Evolutionary conservation across 2,888 invertebrate genomes (phyloP), one percentile per base, ranked within the genome.

Genomic region (Busseola fusca): DNA sequence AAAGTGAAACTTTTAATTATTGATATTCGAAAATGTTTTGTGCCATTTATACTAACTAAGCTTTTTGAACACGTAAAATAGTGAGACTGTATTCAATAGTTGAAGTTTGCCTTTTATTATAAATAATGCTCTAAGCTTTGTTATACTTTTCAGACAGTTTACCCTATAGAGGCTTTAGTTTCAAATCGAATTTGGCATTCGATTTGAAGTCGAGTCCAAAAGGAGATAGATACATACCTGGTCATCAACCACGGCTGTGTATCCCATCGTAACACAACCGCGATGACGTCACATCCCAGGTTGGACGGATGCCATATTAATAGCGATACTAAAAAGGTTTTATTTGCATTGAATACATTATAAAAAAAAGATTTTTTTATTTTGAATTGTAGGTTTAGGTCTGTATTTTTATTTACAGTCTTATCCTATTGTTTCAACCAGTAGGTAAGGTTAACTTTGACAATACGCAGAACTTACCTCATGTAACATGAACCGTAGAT

Each of bases 1-100:
- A 70, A 25, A 48, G 62, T 14, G 5, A 84, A 90, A 88, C 87
- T 90, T 88, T 89, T 87, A 87, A 88, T 87, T 87, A 87, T 89
- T 84, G 86, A 18, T 84, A 83, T 80, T 37, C 40, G 68, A 71
- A 73, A 83, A 76, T 71, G 79, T 79, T 78, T 81, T 80, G 68
- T 67, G n/a, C 69, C 12, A 60, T 72, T 72, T 72, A 25, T 50
- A 60, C 21, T 67, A 67, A 62, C 50, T n/a, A 21, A 21, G 37
- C 25, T 67, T 67, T 67, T 12, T 40, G 16, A 67, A 64, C 63
- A 68, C 65, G 42, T 70, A 21, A 59, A 60, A 66, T 63, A 69
- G 48, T 63, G 56, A 56, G 16, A 58, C 64, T 62, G 27, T 37
- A 58, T 42, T 27, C 2, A 67, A 34, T 1, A 14, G 34, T 45